Percentiles rank a stretch among this genome's conserved stretches.
These are phyloP conservation scores for Plecotus auritus DNA, from an alignment of 2,113 vertebrate genomes.

Conservation along the genomic window DNA sequence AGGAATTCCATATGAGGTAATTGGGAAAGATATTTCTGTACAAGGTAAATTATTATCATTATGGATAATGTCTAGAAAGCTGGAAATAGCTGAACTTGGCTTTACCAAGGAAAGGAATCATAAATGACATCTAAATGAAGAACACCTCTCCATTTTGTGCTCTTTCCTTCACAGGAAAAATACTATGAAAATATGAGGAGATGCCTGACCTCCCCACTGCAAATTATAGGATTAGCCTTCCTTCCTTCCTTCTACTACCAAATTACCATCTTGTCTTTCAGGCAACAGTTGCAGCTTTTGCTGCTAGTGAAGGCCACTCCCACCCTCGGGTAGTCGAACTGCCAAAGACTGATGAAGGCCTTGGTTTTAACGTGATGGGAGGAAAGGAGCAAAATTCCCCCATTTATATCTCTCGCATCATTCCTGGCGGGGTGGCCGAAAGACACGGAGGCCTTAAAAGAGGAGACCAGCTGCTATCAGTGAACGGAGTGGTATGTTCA, in stretches of 20 bases:
- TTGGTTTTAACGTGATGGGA: constrained; percentile 99
- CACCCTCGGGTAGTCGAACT: constrained; percentile 97
- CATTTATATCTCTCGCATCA: constrained; percentile 99
- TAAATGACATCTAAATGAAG: not conserved
- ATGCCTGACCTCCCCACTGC: not conserved
- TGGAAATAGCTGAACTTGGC: not conserved
- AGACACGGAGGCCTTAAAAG: constrained; percentile 96
- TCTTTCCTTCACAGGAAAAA: constrained; percentile 56
- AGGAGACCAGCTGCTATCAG: constrained; percentile 98
- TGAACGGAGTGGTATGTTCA: constrained; percentile 96
- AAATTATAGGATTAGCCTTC: not conserved
- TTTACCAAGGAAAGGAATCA: not conserved
- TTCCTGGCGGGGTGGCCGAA: constrained; percentile 97
- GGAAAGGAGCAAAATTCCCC: constrained; percentile 99
- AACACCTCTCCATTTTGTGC: not conserved
- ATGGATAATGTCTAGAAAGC: not conserved
- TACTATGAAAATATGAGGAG: constrained; percentile 1
- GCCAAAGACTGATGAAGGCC: constrained; percentile 98
- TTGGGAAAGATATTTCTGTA: not conserved
- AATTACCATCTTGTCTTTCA: constrained; percentile 77
- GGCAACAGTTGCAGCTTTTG: constrained; percentile 98
- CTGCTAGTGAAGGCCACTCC: constrained; percentile 98
- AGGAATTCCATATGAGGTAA: not conserved
- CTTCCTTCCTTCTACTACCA: constrained; percentile 44
- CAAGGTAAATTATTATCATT: not conserved